Conservation (phyloP, 2,797 vertebrate genomes). For the Gila robusta region DNA sequence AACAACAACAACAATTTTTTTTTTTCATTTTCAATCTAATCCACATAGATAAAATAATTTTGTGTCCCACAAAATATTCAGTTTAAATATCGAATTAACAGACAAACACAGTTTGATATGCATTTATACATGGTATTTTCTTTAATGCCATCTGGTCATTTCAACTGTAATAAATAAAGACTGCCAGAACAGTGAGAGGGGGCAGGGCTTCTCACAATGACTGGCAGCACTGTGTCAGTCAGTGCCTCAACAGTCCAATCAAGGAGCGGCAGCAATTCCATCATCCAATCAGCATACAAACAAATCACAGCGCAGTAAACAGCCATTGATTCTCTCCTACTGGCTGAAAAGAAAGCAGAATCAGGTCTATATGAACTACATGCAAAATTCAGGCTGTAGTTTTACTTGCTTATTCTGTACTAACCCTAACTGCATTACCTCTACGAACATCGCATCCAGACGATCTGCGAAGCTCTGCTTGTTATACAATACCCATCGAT, state of each 20-base stretch:
- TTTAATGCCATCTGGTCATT: conserved; percentile 59
- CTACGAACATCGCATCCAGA: neutral
- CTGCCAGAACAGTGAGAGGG: conserved; percentile 55
- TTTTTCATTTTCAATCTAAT: neutral
- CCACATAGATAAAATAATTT: neutral
- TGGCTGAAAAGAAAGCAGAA: conserved; percentile 31
- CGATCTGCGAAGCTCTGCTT: conserved; percentile 11
- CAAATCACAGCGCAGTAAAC: conserved; percentile 46
- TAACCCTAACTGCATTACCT: conserved; percentile 20
- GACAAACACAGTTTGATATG: conserved; percentile 57
- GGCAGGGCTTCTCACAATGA: conserved; percentile 50
- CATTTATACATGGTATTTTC: conserved; percentile 73
- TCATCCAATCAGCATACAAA: conserved; percentile 32
- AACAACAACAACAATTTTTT: neutral
- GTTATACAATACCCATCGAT: neutral
- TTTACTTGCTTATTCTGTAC: neutral
- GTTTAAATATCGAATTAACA: conserved; percentile 22
- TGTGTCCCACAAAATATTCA: neutral
- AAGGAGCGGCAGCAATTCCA: conserved; percentile 15
- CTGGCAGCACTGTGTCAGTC: conserved; percentile 9
- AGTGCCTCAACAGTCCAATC: conserved; percentile 43
- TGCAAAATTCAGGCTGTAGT: conserved; percentile 35
- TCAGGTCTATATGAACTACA: conserved; percentile 27
- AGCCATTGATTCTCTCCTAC: conserved; percentile 17
- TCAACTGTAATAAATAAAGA: conserved; percentile 79